Conservation (phyloP, 1,140 invertebrate genomes). For the Lepidurus packardi region DNA sequence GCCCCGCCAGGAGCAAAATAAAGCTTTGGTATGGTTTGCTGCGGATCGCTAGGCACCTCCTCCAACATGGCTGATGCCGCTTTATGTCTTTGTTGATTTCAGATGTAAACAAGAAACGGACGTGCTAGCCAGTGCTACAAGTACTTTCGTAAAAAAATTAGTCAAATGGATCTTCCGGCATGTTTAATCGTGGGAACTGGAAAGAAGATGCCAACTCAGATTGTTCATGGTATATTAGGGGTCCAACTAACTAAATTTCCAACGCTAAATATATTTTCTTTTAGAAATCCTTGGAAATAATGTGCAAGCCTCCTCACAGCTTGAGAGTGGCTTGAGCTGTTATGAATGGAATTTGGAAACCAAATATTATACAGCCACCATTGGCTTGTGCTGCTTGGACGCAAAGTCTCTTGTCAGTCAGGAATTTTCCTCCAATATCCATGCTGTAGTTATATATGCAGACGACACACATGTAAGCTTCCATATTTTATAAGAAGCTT, state of each 20-base stretch:
- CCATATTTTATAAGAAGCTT: background rate
- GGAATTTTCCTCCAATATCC: conserved; percentile 49
- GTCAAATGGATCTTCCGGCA: background rate
- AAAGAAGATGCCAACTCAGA: background rate
- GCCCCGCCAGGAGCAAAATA: too few species aligned
- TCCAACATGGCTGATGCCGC: too few species aligned
- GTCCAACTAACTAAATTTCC: background rate
- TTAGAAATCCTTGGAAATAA: background rate
- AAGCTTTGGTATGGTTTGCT: too few species aligned
- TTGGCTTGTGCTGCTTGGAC: conserved; percentile 51
- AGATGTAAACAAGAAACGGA: too few species aligned
- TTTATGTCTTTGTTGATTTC: too few species aligned
- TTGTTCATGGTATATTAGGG: background rate
- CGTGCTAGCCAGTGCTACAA: too few species aligned
- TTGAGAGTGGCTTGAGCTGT: conserved; percentile 46
- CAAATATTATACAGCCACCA: conserved; percentile 60
- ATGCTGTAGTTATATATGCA: conserved; percentile 56
- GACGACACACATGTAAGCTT: conserved; percentile 49
- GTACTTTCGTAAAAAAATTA: background rate
- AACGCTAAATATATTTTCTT: background rate
- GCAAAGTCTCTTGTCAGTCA: conserved; percentile 47
- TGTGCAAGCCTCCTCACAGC: conserved; percentile 42
- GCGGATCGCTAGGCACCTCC: too few species aligned
- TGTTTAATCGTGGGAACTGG: background rate
- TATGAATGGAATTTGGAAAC: conserved; percentile 58